phyloP scores from a whole-genome alignment of 2,888 invertebrate genomes.

The Pandemis heparana region DNA sequence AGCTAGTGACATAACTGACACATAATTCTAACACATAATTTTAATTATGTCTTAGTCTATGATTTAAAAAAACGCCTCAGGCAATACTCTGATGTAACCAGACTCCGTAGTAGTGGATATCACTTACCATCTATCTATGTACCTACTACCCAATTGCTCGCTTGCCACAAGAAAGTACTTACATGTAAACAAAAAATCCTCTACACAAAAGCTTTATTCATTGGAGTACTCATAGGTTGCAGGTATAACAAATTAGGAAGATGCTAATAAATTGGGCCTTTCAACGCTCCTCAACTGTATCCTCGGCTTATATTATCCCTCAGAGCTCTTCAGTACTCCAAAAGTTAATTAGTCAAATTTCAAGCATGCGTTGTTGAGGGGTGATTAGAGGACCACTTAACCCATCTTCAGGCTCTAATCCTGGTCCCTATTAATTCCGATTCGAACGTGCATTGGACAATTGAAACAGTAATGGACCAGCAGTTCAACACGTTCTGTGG shows the following conservation, averaged over 20 bases:
- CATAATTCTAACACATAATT: too few relatives aligned
- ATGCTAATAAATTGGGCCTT: slow-evolving; percentile 21
- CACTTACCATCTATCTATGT: too few relatives aligned
- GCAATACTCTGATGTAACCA: too few relatives aligned
- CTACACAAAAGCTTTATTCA: background rate
- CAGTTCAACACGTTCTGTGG: slow-evolving; percentile 73
- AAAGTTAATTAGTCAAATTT: slow-evolving; percentile 62
- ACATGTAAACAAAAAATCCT: background rate
- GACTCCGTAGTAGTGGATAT: too few relatives aligned
- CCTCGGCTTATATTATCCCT: slow-evolving; percentile 23
- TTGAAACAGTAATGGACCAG: slow-evolving; percentile 68
- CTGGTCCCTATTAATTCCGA: slow-evolving; percentile 71
- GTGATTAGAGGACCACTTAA: slow-evolving; percentile 71
- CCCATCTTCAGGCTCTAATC: slow-evolving; percentile 68
- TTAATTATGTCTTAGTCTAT: too few relatives aligned
- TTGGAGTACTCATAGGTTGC: background rate
- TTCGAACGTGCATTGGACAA: slow-evolving; percentile 71
- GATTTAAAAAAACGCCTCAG: too few relatives aligned
- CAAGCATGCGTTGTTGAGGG: slow-evolving; percentile 59
- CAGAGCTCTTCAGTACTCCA: slow-evolving; percentile 20
- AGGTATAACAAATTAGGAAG: slow-evolving; percentile 21
- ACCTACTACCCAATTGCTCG: too few relatives aligned
- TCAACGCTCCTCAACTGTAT: slow-evolving; percentile 18
- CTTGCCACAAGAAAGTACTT: too few relatives aligned
- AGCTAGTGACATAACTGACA: too few relatives aligned